A percentile compares a stretch with the other conserved stretches of the same genome.
Evolutionary conservation across 1,140 invertebrate species (phyloP).

Genomic region (Listronotus oregonensis): DNA sequence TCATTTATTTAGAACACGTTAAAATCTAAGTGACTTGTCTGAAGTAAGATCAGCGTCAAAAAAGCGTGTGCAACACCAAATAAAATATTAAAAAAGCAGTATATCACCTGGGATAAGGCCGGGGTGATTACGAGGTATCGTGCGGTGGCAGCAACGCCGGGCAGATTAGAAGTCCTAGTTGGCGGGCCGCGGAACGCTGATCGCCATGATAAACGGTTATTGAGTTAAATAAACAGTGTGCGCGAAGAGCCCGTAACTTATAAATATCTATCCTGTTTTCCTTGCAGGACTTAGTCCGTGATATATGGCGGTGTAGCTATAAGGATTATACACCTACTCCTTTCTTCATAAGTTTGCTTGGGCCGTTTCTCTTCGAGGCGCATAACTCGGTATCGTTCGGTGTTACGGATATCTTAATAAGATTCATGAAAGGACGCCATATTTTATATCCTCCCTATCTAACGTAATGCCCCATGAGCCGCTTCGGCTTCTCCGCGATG

Average conservation of each 20-base stretch:
- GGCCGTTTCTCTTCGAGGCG: constrained; percentile 46
- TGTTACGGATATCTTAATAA: constrained; percentile 71
- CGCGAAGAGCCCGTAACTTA: constrained; percentile 54
- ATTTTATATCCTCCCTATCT: constrained; percentile 67
- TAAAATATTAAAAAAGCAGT: constrained; percentile 36
- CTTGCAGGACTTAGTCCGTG: constrained; percentile 56
- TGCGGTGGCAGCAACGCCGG: constrained; percentile 24
- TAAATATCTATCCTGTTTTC: constrained; percentile 59
- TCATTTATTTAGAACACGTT: background rate
- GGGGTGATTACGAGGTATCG: constrained; percentile 37
- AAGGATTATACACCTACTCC: constrained; percentile 59
- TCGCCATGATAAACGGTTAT: constrained; percentile 56
- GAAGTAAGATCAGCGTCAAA: constrained; percentile 14
- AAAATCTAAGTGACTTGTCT: constrained; percentile 5
- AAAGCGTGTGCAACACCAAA: constrained; percentile 28
- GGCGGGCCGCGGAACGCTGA: constrained; percentile 39
- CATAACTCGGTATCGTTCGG: constrained; percentile 54
- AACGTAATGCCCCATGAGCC: constrained; percentile 49
- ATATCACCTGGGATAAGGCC: constrained; percentile 38
- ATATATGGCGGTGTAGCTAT: constrained; percentile 58
- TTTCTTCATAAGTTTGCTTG: constrained; percentile 57
- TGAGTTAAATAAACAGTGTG: constrained; percentile 57
- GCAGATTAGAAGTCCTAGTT: constrained; percentile 37
- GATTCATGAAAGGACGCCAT: constrained; percentile 73
- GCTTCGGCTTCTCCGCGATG: constrained; percentile 36